These are phyloP conservation scores for Caenorhabditis japonica DNA, from an alignment of 2,888 invertebrate species.

Conservation along the genomic window DNA sequence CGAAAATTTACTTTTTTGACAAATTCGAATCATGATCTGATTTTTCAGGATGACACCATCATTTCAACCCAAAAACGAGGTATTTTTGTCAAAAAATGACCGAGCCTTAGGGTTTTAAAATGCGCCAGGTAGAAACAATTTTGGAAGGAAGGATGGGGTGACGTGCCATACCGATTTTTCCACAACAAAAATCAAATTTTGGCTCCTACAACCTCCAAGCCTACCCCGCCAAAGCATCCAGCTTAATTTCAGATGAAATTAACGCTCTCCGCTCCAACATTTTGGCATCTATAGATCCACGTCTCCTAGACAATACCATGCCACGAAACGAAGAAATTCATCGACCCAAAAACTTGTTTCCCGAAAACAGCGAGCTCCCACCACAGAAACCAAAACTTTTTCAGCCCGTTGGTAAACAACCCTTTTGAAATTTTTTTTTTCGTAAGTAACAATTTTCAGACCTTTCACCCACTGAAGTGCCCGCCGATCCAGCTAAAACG, in stretches of 20 bases:
- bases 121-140: no score
- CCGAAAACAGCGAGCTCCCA: conserved; percentile 14
- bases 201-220: no score
- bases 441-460: conserved; percentile 24
- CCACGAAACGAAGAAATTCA: conserved; percentile 45
- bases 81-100: no score
- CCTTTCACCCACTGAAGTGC: conserved; percentile 53
- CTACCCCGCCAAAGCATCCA: no score
- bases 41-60: no score
- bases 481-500: conserved; percentile 37
- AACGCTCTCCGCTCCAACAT: conserved; percentile 62
- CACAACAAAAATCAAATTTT: no score
- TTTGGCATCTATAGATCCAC: conserved; percentile 55
- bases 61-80: no score
- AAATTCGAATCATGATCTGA: no score
- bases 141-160: no score
- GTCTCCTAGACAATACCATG: conserved; percentile 55
- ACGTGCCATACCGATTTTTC: no score
- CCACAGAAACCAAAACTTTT: conserved; percentile 51
- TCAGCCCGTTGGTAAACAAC: conserved; percentile 49
- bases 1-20: no score
- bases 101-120: no score
- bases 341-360: conserved; percentile 50
- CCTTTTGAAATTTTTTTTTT: neutral
- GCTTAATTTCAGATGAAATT: conserved; percentile 65